These are phyloP conservation scores for Adrianichthys oophorus DNA, from an alignment of 2,797 vertebrate species.

Conservation along the genomic window DNA sequence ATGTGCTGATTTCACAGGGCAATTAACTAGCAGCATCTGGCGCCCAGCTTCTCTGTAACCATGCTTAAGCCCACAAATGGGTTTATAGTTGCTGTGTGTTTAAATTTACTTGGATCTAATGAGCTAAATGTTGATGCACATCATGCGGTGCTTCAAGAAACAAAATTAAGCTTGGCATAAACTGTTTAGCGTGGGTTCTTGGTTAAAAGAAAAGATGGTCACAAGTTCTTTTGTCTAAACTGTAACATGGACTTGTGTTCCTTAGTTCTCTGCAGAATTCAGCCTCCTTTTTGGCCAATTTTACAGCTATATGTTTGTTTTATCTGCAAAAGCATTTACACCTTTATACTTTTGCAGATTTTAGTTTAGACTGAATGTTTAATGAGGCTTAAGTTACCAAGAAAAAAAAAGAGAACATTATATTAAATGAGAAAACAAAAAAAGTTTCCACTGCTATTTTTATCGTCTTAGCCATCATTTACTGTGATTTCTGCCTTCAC, in stretches of 20 bases:
- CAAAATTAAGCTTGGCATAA: conserved; percentile 8
- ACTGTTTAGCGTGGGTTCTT: conserved; percentile 1
- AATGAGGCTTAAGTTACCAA: too few relatives aligned
- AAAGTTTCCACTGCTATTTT: too few relatives aligned
- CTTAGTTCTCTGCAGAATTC: too few relatives aligned
- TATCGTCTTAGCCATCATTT: too few relatives aligned
- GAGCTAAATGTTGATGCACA: conserved; percentile 38
- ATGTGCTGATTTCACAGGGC: conserved; percentile 28
- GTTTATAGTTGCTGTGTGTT: conserved; percentile 32
- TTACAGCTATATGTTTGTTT: too few relatives aligned
- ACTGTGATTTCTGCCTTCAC: neutral
- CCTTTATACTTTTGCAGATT: too few relatives aligned
- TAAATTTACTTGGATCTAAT: conserved; percentile 36
- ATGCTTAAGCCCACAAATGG: conserved; percentile 42
- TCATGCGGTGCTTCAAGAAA: conserved; percentile 21
- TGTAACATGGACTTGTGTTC: neutral
- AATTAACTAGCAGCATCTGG: conserved; percentile 60
- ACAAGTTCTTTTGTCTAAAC: conserved; percentile 11
- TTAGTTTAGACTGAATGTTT: too few relatives aligned
- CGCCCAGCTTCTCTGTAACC: conserved; percentile 39
- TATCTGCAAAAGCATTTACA: too few relatives aligned
- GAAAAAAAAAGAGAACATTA: too few relatives aligned
- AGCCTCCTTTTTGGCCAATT: too few relatives aligned
- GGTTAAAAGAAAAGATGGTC: neutral
- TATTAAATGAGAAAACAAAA: too few relatives aligned